Evolutionary conservation across 2,888 invertebrate genomes (phyloP).

Genomic region (Cephonodes hylas): DNA sequence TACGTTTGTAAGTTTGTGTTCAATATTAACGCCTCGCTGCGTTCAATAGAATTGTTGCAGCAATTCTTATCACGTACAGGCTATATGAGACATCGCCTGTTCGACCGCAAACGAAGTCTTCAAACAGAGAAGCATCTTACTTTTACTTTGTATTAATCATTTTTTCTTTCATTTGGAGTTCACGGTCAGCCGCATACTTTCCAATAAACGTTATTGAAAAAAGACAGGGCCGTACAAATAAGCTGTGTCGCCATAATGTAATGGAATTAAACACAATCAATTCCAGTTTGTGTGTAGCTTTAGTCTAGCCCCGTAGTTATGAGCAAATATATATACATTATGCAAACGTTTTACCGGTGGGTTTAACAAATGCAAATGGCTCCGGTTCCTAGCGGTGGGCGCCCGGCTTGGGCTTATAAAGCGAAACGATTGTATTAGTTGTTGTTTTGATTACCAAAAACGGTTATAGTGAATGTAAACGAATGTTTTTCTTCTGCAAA

Average conservation of each 20-base stretch:
- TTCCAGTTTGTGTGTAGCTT: background rate
- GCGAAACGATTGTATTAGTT: slow-evolving; percentile 36
- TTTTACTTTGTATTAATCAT: background rate
- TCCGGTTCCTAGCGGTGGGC: slow-evolving; percentile 27
- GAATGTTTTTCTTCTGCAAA: background rate
- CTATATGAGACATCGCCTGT: slow-evolving; percentile 63
- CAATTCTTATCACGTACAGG: slow-evolving; percentile 60
- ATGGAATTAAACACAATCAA: background rate
- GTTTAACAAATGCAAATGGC: slow-evolving; percentile 49
- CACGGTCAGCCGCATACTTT: background rate
- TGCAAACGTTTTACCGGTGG: slow-evolving; percentile 34
- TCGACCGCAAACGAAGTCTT: slow-evolving; percentile 57
- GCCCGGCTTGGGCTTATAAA: slow-evolving; percentile 32
- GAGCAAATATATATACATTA: slow-evolving; percentile 29
- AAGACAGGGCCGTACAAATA: background rate
- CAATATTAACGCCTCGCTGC: background rate
- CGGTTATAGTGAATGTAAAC: background rate
- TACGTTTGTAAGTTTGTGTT: background rate
- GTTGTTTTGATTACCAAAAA: slow-evolving; percentile 24
- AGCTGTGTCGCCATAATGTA: background rate
- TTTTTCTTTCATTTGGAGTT: background rate
- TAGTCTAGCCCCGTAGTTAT: slow-evolving; percentile 22
- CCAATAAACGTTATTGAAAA: background rate
- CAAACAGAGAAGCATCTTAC: slow-evolving; percentile 10
- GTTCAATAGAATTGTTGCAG: slow-evolving; percentile 16